Evolutionary conservation across 2,113 vertebrate species (phyloP).

Genomic region (Pheucticus melanocephalus): DNA sequence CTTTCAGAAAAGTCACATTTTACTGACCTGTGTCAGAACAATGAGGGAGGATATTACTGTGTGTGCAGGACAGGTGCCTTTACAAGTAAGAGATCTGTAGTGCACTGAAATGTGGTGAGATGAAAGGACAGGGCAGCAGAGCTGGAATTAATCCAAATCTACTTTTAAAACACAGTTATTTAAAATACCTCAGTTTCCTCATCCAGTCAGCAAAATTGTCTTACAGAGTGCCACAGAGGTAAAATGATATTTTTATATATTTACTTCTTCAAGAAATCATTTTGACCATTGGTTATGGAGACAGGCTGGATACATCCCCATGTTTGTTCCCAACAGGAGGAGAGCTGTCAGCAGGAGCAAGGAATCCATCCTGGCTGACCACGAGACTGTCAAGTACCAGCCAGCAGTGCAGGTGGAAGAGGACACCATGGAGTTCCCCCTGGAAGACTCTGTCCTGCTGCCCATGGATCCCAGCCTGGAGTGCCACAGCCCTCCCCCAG

Average conservation of each 20-base stretch:
- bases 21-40: constrained; percentile 11
- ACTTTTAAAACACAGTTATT: neutral
- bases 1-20: constrained; percentile 7
- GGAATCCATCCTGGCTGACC: constrained; percentile 81
- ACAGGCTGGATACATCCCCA: neutral
- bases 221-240: neutral
- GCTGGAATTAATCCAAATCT: neutral
- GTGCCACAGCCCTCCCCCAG: constrained; percentile 90
- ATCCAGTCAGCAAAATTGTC: neutral
- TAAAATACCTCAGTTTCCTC: neutral
- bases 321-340: constrained; percentile 67
- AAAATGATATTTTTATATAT: neutral
- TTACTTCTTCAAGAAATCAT: neutral
- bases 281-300: neutral
- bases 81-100: neutral
- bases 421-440: constrained; percentile 78
- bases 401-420: constrained; percentile 59
- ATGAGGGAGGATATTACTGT: neutral
- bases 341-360: constrained; percentile 86
- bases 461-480: constrained; percentile 81
- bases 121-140: neutral
- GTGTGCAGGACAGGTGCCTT: neutral
- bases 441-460: constrained; percentile 79
- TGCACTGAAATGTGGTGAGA: neutral
- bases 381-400: constrained; percentile 75